These are phyloP conservation scores for Fragum whitleyi DNA, from an alignment of 2,888 invertebrate genomes.

Conservation along the genomic window DNA sequence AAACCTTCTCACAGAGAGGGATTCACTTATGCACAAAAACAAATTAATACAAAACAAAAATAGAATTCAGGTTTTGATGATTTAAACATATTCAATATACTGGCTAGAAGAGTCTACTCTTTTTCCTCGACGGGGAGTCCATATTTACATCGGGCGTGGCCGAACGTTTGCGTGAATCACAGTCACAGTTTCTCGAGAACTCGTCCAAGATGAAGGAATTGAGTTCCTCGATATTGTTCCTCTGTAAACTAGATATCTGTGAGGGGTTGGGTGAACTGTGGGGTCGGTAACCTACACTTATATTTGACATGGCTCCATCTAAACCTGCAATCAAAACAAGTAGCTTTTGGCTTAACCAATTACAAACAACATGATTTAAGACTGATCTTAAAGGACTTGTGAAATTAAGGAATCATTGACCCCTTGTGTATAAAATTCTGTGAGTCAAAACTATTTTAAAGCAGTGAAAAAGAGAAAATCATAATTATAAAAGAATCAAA, in stretches of 20 bases:
- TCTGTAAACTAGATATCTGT: constrained; percentile 61
- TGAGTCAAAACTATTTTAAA: too few species aligned
- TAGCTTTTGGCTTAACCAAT: too few species aligned
- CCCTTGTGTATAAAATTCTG: too few species aligned
- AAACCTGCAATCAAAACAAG: constrained; percentile 76
- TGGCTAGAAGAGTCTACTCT: constrained; percentile 86
- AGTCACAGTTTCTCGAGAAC: constrained; percentile 90
- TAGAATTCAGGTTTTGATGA: neutral
- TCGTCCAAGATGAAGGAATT: constrained; percentile 90
- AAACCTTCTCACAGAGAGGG: too few species aligned
- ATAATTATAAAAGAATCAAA: too few species aligned
- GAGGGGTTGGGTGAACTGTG: constrained; percentile 70
- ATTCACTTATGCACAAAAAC: too few species aligned
- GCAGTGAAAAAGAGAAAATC: too few species aligned
- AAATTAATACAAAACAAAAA: too few species aligned
- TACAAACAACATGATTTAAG: neutral
- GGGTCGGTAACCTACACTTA: constrained; percentile 82
- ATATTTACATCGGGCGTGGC: constrained; percentile 88
- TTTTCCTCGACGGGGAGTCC: constrained; percentile 92
- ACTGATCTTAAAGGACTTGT: neutral
- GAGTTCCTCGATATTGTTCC: constrained; percentile 86
- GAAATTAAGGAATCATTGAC: too few species aligned
- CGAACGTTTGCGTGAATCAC: constrained; percentile 86
- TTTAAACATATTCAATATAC: neutral
- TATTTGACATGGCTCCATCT: constrained; percentile 85